Evolutionary conservation across 2,113 vertebrate genomes (phyloP).

Genomic region (Enhydra lutris): DNA sequence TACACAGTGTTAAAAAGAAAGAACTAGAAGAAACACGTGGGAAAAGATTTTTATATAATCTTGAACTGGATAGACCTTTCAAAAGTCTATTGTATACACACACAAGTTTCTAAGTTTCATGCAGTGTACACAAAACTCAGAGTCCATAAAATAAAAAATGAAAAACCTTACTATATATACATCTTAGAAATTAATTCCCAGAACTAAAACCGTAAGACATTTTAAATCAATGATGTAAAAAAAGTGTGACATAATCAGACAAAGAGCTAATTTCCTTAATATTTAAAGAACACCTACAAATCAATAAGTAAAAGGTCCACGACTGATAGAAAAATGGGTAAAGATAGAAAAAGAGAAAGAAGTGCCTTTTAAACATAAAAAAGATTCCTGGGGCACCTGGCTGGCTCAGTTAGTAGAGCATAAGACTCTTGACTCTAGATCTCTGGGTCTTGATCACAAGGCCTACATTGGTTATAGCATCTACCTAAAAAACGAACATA

Average conservation of each 20-base stretch:
- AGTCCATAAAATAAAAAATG: not conserved
- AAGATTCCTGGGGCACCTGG: not conserved
- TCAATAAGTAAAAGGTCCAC: not conserved
- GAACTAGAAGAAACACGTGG: not conserved
- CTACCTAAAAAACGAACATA: not conserved
- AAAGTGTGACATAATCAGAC: not conserved
- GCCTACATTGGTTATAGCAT: not conserved
- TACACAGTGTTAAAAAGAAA: not conserved
- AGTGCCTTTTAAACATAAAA: not conserved
- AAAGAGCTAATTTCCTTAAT: not conserved
- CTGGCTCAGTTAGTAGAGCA: not conserved
- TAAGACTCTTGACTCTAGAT: not conserved
- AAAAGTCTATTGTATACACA: not conserved
- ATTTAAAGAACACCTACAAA: not conserved
- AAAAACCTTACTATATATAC: not conserved
- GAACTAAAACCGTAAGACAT: not conserved
- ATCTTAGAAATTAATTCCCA: not conserved
- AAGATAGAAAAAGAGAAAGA: not conserved
- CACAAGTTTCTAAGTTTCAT: not conserved
- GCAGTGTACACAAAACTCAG: not conserved
- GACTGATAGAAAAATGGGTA: not conserved
- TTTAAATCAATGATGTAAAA: not conserved
- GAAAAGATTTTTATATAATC: not conserved
- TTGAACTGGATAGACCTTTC: not conserved
- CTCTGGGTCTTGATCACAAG: not conserved